Conservation (phyloP, 2,113 vertebrate genomes). For the Sylvia atricapilla region DNA sequence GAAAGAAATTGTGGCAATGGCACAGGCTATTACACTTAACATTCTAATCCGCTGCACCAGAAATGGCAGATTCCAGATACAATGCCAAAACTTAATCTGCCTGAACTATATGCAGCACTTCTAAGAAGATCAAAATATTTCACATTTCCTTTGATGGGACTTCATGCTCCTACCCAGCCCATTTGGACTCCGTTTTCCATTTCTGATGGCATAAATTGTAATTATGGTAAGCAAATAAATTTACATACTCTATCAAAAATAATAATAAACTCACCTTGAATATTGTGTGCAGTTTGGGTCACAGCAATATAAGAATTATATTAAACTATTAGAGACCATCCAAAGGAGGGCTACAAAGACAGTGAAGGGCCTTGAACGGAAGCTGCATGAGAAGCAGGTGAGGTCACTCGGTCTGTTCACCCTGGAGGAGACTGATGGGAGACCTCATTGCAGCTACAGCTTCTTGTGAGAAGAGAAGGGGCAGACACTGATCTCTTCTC, state of each 20-base stretch:
- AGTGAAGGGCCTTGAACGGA: not conserved
- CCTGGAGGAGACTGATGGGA: not conserved
- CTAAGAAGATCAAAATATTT: constrained; percentile 33
- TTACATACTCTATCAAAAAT: not conserved
- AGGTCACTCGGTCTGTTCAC: not conserved
- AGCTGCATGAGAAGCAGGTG: rapidly evolving
- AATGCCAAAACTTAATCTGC: not conserved
- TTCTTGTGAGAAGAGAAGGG: rapidly evolving
- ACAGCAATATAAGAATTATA: not conserved
- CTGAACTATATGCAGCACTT: not conserved
- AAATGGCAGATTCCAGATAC: not conserved
- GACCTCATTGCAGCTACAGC: rapidly evolving
- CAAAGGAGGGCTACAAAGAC: not conserved
- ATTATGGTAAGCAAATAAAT: not conserved
- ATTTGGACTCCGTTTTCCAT: not conserved
- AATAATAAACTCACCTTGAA: not conserved
- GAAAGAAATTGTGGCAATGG: not conserved
- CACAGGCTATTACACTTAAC: not conserved
- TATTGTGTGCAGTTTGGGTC: not conserved
- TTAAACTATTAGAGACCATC: not conserved
- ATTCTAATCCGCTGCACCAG: not conserved
- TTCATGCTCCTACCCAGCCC: not conserved
- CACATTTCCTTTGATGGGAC: not conserved
- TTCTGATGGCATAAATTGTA: not conserved
- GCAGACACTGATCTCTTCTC: not conserved